Conservation (phyloP, 2,888 invertebrate species). For the Athripsodes cinereus region DNA sequence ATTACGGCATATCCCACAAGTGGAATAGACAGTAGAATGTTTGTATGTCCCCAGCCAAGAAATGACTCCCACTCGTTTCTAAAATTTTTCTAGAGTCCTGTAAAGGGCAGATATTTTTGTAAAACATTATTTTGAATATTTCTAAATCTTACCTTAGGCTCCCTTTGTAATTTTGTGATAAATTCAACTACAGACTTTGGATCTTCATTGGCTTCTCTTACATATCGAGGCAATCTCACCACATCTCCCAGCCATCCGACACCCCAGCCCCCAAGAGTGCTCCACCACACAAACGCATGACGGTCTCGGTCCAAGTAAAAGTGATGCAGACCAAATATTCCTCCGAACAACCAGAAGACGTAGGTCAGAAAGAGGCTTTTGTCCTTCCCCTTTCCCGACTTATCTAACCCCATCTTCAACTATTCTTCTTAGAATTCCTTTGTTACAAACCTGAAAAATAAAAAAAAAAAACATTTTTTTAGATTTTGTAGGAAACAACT, state of each 20-base stretch:
- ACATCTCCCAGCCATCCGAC: slow-evolving; percentile 84
- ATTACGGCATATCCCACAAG: no score
- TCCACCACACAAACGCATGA: slow-evolving; percentile 88
- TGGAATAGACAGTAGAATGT: no score
- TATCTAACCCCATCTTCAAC: not conserved
- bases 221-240: slow-evolving; percentile 78
- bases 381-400: slow-evolving; percentile 22
- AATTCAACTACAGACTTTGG: slow-evolving; percentile 60
- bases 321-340: slow-evolving; percentile 84
- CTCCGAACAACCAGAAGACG: slow-evolving; percentile 81
- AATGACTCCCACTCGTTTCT: no score
- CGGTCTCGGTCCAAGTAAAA: slow-evolving; percentile 82
- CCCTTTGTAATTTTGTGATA: slow-evolving; percentile 52
- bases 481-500: no score
- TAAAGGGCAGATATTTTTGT: no score
- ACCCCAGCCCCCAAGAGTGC: slow-evolving; percentile 77
- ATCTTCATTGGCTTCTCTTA: slow-evolving; percentile 73
- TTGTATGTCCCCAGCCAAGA: no score
- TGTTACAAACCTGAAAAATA: no score
- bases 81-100: no score
- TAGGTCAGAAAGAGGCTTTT: slow-evolving; percentile 69
- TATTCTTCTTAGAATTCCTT: no score
- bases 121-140: no score
- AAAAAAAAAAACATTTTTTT: no score
- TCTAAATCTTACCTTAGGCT: slow-evolving; percentile 54